phyloP scores from a whole-genome alignment of 2,888 invertebrate genomes.

The Lithophane ornitopus region DNA sequence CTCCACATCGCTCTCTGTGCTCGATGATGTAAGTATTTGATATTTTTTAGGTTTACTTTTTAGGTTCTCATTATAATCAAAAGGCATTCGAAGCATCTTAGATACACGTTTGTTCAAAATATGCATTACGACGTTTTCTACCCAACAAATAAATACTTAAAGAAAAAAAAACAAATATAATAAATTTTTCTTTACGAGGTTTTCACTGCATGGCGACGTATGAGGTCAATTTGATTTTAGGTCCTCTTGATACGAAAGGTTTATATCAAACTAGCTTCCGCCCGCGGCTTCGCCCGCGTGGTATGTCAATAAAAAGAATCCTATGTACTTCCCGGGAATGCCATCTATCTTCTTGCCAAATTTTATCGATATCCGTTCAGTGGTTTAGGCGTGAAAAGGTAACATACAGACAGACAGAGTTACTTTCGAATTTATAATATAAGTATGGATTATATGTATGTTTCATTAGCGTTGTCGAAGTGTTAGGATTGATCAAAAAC shows the following conservation, averaged over 20 bases:
- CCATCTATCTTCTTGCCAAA: too few species aligned
- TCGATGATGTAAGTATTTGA: conserved; percentile 67
- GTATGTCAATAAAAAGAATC: too few species aligned
- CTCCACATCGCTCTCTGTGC: conserved; percentile 63
- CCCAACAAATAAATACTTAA: background rate
- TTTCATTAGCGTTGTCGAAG: background rate
- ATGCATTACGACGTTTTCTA: background rate
- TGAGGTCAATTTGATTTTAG: background rate
- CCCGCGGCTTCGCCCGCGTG: too few species aligned
- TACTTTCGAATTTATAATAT: too few species aligned
- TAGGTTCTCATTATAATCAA: background rate
- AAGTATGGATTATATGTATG: too few species aligned
- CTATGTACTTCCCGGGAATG: too few species aligned
- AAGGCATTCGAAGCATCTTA: background rate
- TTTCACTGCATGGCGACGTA: background rate
- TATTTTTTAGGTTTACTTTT: too few species aligned
- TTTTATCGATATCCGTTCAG: too few species aligned
- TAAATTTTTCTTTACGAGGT: background rate
- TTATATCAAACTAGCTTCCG: background rate
- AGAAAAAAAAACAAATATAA: background rate
- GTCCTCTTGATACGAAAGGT: background rate
- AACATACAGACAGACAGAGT: too few species aligned
- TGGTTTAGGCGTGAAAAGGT: too few species aligned
- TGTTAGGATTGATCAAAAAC: background rate
- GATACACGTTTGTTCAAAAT: background rate